Percentiles rank a stretch among this genome's conserved stretches.
phyloP scores from a whole-genome alignment of 1,140 invertebrate species.

The Dendrolimus punctatus region DNA sequence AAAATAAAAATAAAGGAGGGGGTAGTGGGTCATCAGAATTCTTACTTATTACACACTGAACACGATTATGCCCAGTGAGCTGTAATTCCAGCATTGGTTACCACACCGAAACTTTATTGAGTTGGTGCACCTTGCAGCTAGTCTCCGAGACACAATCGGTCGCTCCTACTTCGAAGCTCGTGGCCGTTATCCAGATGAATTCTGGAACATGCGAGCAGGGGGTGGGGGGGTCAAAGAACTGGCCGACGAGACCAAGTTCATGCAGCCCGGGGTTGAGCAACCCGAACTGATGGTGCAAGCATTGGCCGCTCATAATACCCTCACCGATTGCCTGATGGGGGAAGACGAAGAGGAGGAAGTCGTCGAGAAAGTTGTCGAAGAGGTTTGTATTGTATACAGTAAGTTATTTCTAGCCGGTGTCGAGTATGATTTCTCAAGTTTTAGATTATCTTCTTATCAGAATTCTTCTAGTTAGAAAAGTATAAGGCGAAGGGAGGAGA shows the following conservation, averaged over 20 bases:
- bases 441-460: no score
- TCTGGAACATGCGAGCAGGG: constrained; percentile 81
- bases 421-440: no score
- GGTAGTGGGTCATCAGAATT: no score
- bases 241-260: constrained; percentile 76
- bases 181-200: constrained; percentile 81
- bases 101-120: background rate
- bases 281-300: constrained; percentile 64
- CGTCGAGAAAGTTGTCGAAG: constrained; percentile 41
- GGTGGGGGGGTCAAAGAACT: constrained; percentile 79
- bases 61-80: no score
- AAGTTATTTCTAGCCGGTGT: background rate
- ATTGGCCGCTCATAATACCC: constrained; percentile 55
- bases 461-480: background rate
- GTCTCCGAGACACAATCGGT: constrained; percentile 80
- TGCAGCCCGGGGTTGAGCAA: constrained; percentile 62
- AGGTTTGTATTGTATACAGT: constrained; percentile 17
- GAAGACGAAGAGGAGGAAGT: constrained; percentile 29
- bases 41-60: no score
- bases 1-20: no score
- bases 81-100: background rate
- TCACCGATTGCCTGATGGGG: constrained; percentile 54
- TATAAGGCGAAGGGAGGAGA: no score
- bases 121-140: constrained; percentile 60
- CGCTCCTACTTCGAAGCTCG: constrained; percentile 81